A percentile compares a stretch with the other conserved stretches of the same genome.
These are phyloP conservation scores for Rhimphoctona megacephalus DNA, from an alignment of 2,888 invertebrate species.

Conservation along the genomic window DNA sequence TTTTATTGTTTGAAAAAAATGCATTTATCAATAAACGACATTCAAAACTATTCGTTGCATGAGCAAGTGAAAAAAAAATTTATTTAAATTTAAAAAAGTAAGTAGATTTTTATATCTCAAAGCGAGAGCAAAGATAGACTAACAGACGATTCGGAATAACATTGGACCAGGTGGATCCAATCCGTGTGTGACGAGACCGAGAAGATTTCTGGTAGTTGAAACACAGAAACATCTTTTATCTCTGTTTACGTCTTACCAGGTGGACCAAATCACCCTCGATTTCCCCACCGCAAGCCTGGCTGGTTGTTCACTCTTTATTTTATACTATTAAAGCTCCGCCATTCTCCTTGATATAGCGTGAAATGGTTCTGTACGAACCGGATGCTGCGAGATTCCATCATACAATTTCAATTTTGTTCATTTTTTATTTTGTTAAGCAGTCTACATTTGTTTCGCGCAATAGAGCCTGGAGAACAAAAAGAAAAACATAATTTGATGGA, in stretches of 20 bases:
- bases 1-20: not conserved
- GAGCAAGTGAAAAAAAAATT: constrained; percentile 2
- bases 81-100: constrained; percentile 18
- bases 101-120: constrained; percentile 35
- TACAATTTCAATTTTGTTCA: not conserved
- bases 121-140: constrained; percentile 40
- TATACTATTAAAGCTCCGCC: constrained; percentile 75
- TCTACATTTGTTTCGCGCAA: too few species aligned
- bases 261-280: constrained; percentile 79
- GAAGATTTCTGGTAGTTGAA: constrained; percentile 70
- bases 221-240: constrained; percentile 70
- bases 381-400: constrained; percentile 20
- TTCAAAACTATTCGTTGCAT: not conserved
- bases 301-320: constrained; percentile 52
- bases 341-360: constrained; percentile 72
- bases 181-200: constrained; percentile 73
- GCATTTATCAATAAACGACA: not conserved
- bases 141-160: constrained; percentile 57
- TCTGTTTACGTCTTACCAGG: constrained; percentile 81
- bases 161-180: constrained; percentile 78
- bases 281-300: constrained; percentile 45
- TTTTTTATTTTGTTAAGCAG: not conserved
- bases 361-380: constrained; percentile 21
- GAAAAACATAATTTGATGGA: too few species aligned
- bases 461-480: too few species aligned